Evolutionary conservation across 1,140 invertebrate species (phyloP).

Genomic region (Eciton burchellii): DNA sequence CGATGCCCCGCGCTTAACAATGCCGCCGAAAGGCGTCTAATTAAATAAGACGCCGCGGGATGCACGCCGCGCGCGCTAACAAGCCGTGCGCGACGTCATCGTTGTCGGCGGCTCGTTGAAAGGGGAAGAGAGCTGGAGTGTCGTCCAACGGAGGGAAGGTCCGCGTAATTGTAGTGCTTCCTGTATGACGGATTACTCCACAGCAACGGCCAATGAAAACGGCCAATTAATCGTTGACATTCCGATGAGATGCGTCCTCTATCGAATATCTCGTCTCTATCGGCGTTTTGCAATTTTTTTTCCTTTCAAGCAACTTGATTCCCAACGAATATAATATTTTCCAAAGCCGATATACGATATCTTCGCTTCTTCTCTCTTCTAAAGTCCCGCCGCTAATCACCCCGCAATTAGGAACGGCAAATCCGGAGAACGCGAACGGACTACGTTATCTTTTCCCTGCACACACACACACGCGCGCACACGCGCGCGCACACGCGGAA

Average conservation of each 20-base stretch:
- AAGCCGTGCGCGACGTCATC: slow-evolving; percentile 74
- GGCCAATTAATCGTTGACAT: neutral
- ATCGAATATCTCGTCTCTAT: neutral
- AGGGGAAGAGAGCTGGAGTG: slow-evolving; percentile 76
- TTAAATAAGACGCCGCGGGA: slow-evolving; percentile 84
- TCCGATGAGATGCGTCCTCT: too few relatives aligned
- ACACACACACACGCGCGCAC: too few relatives aligned
- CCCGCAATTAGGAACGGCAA: neutral
- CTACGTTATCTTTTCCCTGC: too few relatives aligned
- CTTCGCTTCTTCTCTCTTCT: neutral
- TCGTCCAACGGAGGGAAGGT: slow-evolving; percentile 70
- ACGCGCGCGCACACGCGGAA: too few relatives aligned
- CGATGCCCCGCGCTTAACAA: slow-evolving; percentile 81
- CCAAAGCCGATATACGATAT: too few relatives aligned
- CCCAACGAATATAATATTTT: too few relatives aligned
- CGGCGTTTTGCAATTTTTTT: too few relatives aligned
- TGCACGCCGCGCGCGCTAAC: slow-evolving; percentile 79
- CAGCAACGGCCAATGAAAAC: neutral
- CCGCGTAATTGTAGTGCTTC: slow-evolving; percentile 82
- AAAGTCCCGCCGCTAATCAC: neutral
- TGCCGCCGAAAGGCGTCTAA: slow-evolving; percentile 82
- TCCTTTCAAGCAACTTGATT: too few relatives aligned
- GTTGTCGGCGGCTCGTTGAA: slow-evolving; percentile 74
- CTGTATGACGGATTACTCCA: neutral
- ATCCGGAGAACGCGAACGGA: neutral